These are phyloP conservation scores for Macrotus californicus DNA, from an alignment of 2,113 vertebrate genomes.

Conservation along the genomic window DNA sequence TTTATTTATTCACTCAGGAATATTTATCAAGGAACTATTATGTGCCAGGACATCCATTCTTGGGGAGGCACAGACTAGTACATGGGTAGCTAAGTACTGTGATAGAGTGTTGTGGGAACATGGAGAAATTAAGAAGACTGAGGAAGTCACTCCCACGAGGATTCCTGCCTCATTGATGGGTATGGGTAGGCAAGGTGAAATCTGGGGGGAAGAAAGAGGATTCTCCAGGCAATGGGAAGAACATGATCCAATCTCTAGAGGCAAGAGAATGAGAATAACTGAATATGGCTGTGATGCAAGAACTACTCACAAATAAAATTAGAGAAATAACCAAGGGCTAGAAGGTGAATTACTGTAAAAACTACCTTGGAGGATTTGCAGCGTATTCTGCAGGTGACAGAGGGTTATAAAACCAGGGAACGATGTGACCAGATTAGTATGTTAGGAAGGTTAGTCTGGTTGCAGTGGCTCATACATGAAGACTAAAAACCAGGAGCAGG, in stretches of 20 bases:
- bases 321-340: neutral
- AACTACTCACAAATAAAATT: neutral
- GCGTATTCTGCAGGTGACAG: neutral
- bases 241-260: neutral
- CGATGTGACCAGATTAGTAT: neutral
- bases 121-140: neutral
- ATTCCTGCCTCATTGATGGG: neutral
- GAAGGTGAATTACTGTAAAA: neutral
- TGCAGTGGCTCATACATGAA: neutral
- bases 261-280: neutral
- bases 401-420: neutral
- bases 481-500: neutral
- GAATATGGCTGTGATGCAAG: accelerated
- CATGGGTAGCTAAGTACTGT: neutral
- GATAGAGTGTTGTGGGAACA: accelerated
- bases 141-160: neutral
- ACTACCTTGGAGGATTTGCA: neutral
- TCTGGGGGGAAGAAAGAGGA: neutral
- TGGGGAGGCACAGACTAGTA: neutral
- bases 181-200: neutral
- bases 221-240: neutral
- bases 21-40: neutral
- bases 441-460: neutral
- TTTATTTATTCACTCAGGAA: neutral
- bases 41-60: neutral